Percentiles rank a stretch among this genome's conserved stretches.
phyloP scores from a whole-genome alignment of 2,797 vertebrate genomes.

The Oceanodroma leucorhoa region DNA sequence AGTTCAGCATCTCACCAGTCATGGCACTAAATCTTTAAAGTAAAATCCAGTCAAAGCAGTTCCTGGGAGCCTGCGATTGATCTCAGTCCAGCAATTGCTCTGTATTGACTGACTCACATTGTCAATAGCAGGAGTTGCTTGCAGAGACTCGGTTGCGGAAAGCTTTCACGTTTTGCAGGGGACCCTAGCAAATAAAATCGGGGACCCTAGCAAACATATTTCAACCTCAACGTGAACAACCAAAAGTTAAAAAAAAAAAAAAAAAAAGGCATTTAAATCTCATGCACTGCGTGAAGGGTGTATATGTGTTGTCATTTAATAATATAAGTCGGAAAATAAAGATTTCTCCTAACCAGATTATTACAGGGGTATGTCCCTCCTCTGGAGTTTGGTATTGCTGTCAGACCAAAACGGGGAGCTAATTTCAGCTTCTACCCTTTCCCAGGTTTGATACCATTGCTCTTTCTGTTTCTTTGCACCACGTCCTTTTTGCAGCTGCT shows the following conservation, averaged over 20 bases:
- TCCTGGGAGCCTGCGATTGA: slow-evolving; percentile 2
- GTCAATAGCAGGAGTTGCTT: background rate
- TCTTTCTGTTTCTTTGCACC: background rate
- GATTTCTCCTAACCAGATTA: background rate
- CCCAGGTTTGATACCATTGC: background rate
- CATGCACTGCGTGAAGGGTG: accelerated
- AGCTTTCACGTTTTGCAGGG: background rate
- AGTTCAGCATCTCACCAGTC: background rate
- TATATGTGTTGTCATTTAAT: background rate
- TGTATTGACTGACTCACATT: background rate
- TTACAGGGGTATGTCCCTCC: background rate
- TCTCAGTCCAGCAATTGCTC: background rate
- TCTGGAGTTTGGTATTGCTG: background rate
- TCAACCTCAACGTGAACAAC: background rate
- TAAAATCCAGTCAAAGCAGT: background rate
- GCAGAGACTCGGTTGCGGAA: background rate
- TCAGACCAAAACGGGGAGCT: background rate
- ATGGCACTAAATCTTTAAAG: background rate
- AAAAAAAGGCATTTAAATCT: background rate
- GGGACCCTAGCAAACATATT: background rate
- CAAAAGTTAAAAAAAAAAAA: background rate
- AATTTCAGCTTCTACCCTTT: background rate
- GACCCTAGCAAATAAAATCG: background rate
- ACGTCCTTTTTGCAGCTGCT: background rate
- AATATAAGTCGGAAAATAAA: background rate